A percentile compares a stretch with the other conserved stretches of the same genome.
These are phyloP conservation scores for Luperina testacea DNA, from an alignment of 2,888 invertebrate genomes.

Conservation along the genomic window DNA sequence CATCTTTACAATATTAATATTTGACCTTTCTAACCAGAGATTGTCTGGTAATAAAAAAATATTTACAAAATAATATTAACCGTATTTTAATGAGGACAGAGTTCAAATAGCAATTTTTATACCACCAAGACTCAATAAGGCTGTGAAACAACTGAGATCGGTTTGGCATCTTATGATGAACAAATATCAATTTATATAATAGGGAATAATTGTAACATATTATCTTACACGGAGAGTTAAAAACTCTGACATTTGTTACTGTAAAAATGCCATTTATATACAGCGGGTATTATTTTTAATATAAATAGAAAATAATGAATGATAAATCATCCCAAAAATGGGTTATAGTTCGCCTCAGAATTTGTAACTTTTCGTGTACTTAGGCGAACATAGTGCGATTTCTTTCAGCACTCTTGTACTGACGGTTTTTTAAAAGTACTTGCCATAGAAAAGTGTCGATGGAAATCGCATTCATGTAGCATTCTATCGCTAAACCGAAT, in stretches of 20 bases:
- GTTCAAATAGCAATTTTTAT: conserved; percentile 72
- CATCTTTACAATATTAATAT: conserved; percentile 19
- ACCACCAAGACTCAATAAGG: conserved; percentile 87
- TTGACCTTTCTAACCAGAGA: conserved; percentile 33
- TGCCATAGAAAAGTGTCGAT: conserved; percentile 38
- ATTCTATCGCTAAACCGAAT: conserved; percentile 79
- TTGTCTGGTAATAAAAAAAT: conserved; percentile 15
- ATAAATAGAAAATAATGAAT: conserved; percentile 38
- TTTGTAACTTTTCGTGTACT: conserved; percentile 61
- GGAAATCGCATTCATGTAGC: conserved; percentile 46
- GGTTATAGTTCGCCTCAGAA: conserved; percentile 27
- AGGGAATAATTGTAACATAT: conserved; percentile 60
- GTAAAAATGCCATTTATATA: conserved; percentile 49
- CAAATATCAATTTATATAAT: conserved; percentile 68
- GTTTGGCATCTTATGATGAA: conserved; percentile 77
- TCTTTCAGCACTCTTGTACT: conserved; percentile 35
- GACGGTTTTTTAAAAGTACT: conserved; percentile 37
- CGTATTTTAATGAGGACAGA: conserved; percentile 73
- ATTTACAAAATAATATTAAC: conserved; percentile 38
- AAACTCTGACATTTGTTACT: conserved; percentile 46
- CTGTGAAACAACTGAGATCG: conserved; percentile 88
- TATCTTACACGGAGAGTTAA: conserved; percentile 58
- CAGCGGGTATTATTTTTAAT: conserved; percentile 49
- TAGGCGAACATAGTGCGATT: conserved; percentile 35
- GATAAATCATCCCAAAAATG: conserved; percentile 18